Percentiles rank a stretch among this genome's conserved stretches.
Evolutionary conservation across 2,113 vertebrate genomes (phyloP).

Genomic region (Neotragus moschatus): DNA sequence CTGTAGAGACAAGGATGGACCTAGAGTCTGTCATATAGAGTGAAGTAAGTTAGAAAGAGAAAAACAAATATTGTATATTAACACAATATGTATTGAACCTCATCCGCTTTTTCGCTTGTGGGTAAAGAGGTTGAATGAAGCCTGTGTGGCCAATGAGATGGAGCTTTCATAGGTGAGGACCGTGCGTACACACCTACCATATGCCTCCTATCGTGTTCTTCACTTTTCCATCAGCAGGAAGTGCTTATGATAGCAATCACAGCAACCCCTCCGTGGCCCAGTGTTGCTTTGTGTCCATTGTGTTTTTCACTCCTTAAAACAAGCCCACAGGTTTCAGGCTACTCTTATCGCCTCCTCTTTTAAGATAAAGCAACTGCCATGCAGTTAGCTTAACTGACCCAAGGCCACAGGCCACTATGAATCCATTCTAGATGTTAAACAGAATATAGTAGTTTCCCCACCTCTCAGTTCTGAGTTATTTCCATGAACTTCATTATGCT

Average conservation of each 20-base stretch:
- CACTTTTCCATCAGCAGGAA: not conserved
- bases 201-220: not conserved
- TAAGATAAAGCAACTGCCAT: not conserved
- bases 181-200: fast-evolving
- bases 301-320: not conserved
- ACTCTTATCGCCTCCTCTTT: not conserved
- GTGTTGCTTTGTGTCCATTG: not conserved
- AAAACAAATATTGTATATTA: not conserved
- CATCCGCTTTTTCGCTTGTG: not conserved
- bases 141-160: not conserved
- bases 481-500: not conserved
- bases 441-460: not conserved
- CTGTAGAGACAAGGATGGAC: not conserved
- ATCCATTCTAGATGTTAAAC: constrained; percentile 2
- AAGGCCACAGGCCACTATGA: not conserved
- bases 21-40: not conserved
- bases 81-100: not conserved
- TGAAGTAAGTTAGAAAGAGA: not conserved
- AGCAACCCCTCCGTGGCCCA: not conserved
- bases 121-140: not conserved
- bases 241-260: not conserved
- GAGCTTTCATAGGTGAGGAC: not conserved
- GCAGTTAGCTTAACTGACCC: not conserved
- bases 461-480: not conserved
- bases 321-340: not conserved